Evolutionary conservation across 2,797 vertebrate genomes (phyloP), one percentile per base, ranked within the genome.

Genomic region (Perodicticus potto): DNA sequence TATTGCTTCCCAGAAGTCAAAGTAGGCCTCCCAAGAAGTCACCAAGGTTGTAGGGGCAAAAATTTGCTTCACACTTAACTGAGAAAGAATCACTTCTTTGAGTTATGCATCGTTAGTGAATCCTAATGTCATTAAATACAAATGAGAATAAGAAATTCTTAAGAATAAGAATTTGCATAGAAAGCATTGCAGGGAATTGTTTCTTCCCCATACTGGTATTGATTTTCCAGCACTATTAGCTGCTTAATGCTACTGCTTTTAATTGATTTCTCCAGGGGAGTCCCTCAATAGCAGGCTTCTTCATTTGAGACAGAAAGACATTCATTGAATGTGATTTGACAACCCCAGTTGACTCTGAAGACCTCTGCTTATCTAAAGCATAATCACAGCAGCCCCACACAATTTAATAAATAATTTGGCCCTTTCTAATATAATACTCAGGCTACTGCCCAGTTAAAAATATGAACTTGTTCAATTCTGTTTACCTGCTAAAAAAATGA

Each of bases 121-220:
- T 93, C 92, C 83, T 97, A 96, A 97, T 74, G 67, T 86, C 89
- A 96, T 89, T 98, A 97, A 86, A 45, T 80, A 95, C 43, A 96
- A n/a, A n/a, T n/a, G n/a, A n/a, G n/a, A n/a, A n/a, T n/a, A n/a
- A n/a, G n/a, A n/a, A n/a, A n/a, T n/a, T n/a, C n/a, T n/a, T n/a
- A n/a, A 94, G 94, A 97, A 97, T 87, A 92, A 92, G 96, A 97
- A 98, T 98, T 97, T 98, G 97, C 98, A 98, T 91, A 97, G 91
- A 96, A 98, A 97, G 97, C 93, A 97, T 97, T 97, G 83, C 45
- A 93, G 74, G 84, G 74, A 95, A 98, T 92, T 92, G 93, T 96
- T 97, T 96, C 72, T 77, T 98, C 85, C 91, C 87, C 61, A 59
- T 91, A 91, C 96, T 1, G 4, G 87, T 95, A 95, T 97, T 97